These are phyloP conservation scores for Melanotaenia pygmaea DNA, from an alignment of 2,797 vertebrate genomes.

Conservation along the genomic window DNA sequence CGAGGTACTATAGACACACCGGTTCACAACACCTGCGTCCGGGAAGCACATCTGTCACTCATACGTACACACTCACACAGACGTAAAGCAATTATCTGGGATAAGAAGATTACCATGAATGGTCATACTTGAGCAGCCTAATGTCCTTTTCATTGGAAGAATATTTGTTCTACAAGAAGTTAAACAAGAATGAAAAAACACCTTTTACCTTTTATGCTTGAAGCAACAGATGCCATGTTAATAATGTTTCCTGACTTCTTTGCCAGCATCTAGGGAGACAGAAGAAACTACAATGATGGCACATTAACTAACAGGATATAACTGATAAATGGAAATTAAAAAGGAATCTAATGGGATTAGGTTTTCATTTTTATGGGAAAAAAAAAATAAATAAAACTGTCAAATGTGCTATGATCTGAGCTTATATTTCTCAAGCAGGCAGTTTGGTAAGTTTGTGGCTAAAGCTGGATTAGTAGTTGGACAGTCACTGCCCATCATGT, in stretches of 20 bases:
- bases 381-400: not conserved
- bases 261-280: slow-evolving; percentile 88
- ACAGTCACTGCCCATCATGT: slow-evolving; percentile 59
- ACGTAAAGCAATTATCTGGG: slow-evolving; percentile 43
- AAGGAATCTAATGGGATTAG: not conserved
- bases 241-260: slow-evolving; percentile 94
- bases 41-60: slow-evolving; percentile 56
- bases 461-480: slow-evolving; percentile 70
- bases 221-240: slow-evolving; percentile 96
- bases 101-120: slow-evolving; percentile 70
- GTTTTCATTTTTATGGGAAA: not conserved
- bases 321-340: not conserved
- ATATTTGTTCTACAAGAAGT: slow-evolving; percentile 7
- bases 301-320: slow-evolving; percentile 1
- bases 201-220: slow-evolving; percentile 92
- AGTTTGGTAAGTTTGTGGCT: slow-evolving; percentile 55
- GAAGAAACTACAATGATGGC: slow-evolving; percentile 28
- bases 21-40: slow-evolving; percentile 88
- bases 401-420: slow-evolving; percentile 1
- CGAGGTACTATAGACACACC: slow-evolving; percentile 91
- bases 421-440: slow-evolving; percentile 22
- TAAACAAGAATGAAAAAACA: not conserved
- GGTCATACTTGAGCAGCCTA: slow-evolving; percentile 46
- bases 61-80: slow-evolving; percentile 22
- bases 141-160: slow-evolving; percentile 28